Conservation (phyloP, 30 jellyfish, hydroid and myxozoan genomes). For the Chrysaora quinquecirrha region DNA sequence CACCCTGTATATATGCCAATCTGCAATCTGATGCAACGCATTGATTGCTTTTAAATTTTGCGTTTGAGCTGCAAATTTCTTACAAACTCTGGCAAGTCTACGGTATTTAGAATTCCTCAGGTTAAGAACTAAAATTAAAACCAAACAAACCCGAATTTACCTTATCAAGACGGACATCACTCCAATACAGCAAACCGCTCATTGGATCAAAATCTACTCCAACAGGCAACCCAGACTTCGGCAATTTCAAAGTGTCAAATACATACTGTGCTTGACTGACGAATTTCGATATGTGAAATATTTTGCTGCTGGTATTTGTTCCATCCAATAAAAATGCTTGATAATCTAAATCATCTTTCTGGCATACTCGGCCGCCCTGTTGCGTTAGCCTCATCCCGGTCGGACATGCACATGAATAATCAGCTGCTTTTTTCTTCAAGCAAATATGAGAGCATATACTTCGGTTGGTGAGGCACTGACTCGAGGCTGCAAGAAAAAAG, state of each 20-base stretch:
- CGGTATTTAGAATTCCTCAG: no score
- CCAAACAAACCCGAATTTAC: no score
- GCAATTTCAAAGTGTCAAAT: constrained; percentile 28
- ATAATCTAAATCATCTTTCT: constrained; percentile 44
- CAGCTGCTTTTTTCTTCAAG: constrained; percentile 23
- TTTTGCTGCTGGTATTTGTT: constrained; percentile 17
- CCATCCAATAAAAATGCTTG: constrained; percentile 55
- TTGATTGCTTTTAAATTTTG: no score
- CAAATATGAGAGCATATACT: constrained; percentile 87
- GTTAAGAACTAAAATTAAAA: no score
- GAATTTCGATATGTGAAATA: constrained; percentile 54
- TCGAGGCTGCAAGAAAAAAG: constrained; percentile 55
- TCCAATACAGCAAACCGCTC: constrained; percentile 35
- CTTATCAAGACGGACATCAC: constrained; percentile 47
- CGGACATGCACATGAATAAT: constrained; percentile 80
- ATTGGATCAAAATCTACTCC: constrained; percentile 61
- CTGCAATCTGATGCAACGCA: no score
- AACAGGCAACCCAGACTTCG: constrained; percentile 30
- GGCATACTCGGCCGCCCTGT: constrained; percentile 4
- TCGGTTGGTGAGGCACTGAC: constrained; percentile 47
- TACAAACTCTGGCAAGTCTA: no score
- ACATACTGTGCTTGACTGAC: constrained; percentile 41
- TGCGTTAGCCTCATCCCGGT: constrained; percentile 52
- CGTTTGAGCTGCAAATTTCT: no score
- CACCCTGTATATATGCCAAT: no score